A percentile compares a stretch with the other conserved stretches of the same genome.
phyloP scores from a whole-genome alignment of 2,888 invertebrate species.

The Pheosia tremula region DNA sequence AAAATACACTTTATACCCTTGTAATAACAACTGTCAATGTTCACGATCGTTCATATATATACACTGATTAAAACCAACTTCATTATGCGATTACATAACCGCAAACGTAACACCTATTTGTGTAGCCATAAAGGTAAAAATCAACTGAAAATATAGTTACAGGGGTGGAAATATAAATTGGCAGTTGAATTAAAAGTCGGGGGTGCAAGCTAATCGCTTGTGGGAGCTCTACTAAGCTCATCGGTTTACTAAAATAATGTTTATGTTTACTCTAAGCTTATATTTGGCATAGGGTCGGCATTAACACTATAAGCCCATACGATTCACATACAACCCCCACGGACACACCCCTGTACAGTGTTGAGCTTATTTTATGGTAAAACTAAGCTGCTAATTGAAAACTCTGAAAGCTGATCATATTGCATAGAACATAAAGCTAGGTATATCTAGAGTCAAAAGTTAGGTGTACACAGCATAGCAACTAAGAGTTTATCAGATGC shows the following conservation, averaged over 20 bases:
- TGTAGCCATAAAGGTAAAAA: background rate
- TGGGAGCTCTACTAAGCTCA: conserved; percentile 75
- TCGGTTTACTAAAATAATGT: conserved; percentile 83
- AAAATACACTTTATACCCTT: conserved; percentile 12
- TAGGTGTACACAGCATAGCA: no score
- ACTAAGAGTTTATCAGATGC: no score
- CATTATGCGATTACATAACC: background rate
- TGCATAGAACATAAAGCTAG: background rate
- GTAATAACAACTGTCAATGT: conserved; percentile 12
- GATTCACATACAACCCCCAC: conserved; percentile 42
- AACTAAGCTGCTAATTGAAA: conserved; percentile 6
- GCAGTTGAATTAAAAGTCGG: conserved; percentile 36
- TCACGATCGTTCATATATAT: conserved; percentile 12
- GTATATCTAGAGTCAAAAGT: no score
- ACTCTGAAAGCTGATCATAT: background rate
- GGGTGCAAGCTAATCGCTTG: conserved; percentile 66
- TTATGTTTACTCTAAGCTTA: conserved; percentile 76
- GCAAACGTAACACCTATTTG: conserved; percentile 5
- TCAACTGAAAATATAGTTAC: background rate
- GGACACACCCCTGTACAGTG: conserved; percentile 20
- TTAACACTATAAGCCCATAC: conserved; percentile 61
- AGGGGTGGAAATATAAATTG: background rate
- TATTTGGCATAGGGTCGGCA: conserved; percentile 52
- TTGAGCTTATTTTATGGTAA: conserved; percentile 31
- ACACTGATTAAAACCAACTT: conserved; percentile 16